These are phyloP conservation scores for Lepas anatifera DNA, from an alignment of 2,888 invertebrate genomes.

Conservation along the genomic window DNA sequence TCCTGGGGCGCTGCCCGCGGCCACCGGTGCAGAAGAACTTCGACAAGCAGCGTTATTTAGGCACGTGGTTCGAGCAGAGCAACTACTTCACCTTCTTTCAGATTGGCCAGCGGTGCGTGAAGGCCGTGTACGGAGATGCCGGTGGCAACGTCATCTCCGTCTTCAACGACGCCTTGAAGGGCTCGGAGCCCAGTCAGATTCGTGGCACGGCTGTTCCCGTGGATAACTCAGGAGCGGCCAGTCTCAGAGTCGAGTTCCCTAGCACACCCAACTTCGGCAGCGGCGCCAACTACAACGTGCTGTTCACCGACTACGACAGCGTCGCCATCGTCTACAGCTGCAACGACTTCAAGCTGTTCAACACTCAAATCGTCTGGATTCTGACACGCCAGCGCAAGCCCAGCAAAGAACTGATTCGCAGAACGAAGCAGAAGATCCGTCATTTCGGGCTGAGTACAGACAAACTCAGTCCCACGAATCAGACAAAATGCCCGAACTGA, in stretches of 20 bases:
- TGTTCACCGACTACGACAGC: slow-evolving; percentile 26
- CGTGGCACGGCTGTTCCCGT: background rate
- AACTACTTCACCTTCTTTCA: background rate
- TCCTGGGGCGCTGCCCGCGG: slow-evolving; percentile 13
- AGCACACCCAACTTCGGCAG: background rate
- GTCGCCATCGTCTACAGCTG: slow-evolving; percentile 27
- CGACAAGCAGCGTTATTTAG: background rate
- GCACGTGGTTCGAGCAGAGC: slow-evolving; percentile 12
- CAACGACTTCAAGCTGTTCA: slow-evolving; percentile 14
- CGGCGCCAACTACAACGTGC: slow-evolving; percentile 24
- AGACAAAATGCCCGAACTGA: background rate
- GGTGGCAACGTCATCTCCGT: background rate
- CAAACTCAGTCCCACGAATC: background rate
- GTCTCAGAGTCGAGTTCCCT: background rate
- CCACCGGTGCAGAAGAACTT: slow-evolving; percentile 11
- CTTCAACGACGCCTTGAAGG: background rate
- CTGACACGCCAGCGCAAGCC: slow-evolving; percentile 17
- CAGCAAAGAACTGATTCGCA: background rate
- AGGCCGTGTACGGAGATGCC: background rate
- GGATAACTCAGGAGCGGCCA: background rate
- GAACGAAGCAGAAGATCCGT: background rate
- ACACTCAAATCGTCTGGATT: slow-evolving; percentile 19
- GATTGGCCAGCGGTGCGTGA: background rate
- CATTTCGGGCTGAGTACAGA: background rate
- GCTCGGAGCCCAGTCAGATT: background rate